Evolutionary conservation across 1,140 invertebrate species (phyloP), one percentile per base, ranked within the genome.

Genomic region (Heterodera schachtii): DNA sequence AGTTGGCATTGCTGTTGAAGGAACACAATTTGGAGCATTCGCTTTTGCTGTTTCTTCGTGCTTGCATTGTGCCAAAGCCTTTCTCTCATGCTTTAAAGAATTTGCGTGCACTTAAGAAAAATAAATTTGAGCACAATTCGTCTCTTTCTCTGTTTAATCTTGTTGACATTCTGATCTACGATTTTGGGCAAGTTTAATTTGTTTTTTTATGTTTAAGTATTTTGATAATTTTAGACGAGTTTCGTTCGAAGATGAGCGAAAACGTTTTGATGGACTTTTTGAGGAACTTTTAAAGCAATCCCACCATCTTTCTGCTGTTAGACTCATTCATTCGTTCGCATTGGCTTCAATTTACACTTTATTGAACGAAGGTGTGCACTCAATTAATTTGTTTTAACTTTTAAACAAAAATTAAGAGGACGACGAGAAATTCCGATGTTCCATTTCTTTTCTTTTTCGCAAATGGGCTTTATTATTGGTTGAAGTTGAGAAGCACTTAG

Each of bases 401-500:
- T 52, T 80, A 73, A 78, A n/a, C 9, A 46, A 31, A 6, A 80
- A 80, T 52, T 57, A 6, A 80, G 79, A 60, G 3, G 69, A 64
- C 44, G 66, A 73, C 9, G 79, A 80, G 49, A 66, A 75, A 64
- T 52, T 73, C 71, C 79, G 79, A 47, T 80, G 57, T 46, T 21
- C 75, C 11, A 6, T 64, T 66, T 75, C 79, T 6, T 75, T 75
- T 46, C n/a, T 70, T 73, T 80, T 41, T 46, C 70, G 60, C 21
- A 80, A 75, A 75, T 80, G 60, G 69, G 57, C 64, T 49, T 75
- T 19, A 8, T 41, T 80, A 44, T 80, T 80, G 76, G 47, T 21
- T 47, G 79, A 80, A 47, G 57, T 44, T 7, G 52, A 64, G 64
- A 47, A 11, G 13, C 19, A 67, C 13, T 44, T n/a, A n/a, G 19